These are phyloP conservation scores for Ditula angustiorana DNA, from an alignment of 2,888 invertebrate species.

Conservation along the genomic window DNA sequence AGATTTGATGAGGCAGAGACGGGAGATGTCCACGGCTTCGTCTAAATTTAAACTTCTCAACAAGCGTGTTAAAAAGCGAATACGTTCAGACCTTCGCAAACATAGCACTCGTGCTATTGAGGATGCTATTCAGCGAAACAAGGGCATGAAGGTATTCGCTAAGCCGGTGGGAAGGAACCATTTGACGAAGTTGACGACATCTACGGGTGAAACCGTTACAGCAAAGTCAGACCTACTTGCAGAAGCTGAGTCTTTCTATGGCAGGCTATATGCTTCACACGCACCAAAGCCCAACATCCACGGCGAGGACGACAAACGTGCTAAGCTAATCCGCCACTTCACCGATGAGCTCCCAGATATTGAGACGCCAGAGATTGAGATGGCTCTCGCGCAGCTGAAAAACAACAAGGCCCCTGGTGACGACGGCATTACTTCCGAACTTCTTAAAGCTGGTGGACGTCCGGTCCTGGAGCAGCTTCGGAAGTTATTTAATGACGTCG, in stretches of 20 bases:
- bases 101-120: too few species aligned
- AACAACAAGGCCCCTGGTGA: conserved; percentile 10
- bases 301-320: conserved; percentile 6
- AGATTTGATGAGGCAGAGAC: too few species aligned
- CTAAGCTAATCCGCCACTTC: conserved; percentile 20
- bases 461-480: conserved; percentile 11
- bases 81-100: too few species aligned
- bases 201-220: not conserved
- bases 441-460: conserved; percentile 12
- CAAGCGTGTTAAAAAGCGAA: too few species aligned
- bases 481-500: not conserved
- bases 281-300: not conserved
- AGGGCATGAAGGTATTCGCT: not conserved
- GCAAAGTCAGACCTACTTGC: conserved; percentile 8
- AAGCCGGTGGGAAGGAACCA: not conserved
- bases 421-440: conserved; percentile 15
- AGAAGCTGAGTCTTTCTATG: conserved; percentile 19
- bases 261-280: conserved; percentile 4
- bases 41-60: too few species aligned
- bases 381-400: conserved; percentile 6
- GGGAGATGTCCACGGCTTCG: too few species aligned
- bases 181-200: not conserved
- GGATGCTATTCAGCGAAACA: not conserved
- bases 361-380: not conserved
- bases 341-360: too few species aligned